Conservation (phyloP, 2,888 invertebrate genomes). For the Chaitophorus viminalis region DNA sequence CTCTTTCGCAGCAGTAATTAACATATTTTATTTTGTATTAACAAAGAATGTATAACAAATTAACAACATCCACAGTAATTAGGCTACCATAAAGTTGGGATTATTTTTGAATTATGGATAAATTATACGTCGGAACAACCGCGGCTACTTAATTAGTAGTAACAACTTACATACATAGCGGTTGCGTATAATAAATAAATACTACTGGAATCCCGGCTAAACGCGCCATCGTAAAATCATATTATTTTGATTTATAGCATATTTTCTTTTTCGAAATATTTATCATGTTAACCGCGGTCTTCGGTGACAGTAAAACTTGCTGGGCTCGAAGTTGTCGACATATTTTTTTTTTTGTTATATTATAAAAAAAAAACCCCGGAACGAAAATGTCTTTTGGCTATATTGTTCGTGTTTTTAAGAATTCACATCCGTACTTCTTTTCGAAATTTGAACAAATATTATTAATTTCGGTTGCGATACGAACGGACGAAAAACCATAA, state of each 20-base stretch:
- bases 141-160: not conserved
- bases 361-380: too few species aligned
- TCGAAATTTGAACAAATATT: too few species aligned
- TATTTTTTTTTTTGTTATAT: too few species aligned
- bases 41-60: not conserved
- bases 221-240: not conserved
- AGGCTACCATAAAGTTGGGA: not conserved
- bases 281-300: too few species aligned
- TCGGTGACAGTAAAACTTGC: not conserved
- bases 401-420: too few species aligned
- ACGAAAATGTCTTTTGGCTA: too few species aligned
- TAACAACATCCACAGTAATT: not conserved
- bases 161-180: not conserved
- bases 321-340: too few species aligned
- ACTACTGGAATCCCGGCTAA: not conserved
- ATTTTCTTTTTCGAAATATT: too few species aligned
- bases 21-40: not conserved
- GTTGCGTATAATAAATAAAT: not conserved
- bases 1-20: not conserved
- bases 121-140: not conserved
- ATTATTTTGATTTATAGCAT: not conserved
- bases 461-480: too few species aligned
- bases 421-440: too few species aligned
- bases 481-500: too few species aligned
- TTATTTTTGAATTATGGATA: not conserved